Evolutionary conservation across 1,140 invertebrate species (phyloP), one percentile per base, ranked within the genome.

Genomic region (Tetramorium simillimum): DNA sequence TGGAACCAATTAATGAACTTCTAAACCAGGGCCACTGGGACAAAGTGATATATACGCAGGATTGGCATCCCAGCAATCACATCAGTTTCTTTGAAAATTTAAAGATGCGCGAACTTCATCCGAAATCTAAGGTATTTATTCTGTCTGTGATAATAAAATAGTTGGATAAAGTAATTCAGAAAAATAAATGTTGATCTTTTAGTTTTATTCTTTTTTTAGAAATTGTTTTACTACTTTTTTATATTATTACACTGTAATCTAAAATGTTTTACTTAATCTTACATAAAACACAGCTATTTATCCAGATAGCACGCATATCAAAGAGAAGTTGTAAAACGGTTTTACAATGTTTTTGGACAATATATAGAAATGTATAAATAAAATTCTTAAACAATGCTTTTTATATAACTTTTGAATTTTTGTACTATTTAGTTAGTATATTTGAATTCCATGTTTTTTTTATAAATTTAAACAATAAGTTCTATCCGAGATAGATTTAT

Each of bases 31-130:
- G 96, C 1, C 92, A 95, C 12, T 98, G 98, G 95, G 96, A 97
- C 88, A 95, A 96, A 60, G 96, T 98, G 16, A 96, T 97, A 85
- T 98, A 98, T 93, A 96, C 97, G 0, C 94, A 96, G 0, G 98
- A 98, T 92, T 98, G 97, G 97, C 98, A 98, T 96, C 97, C 98
- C 0, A 93, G 94, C 33, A 96, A 98, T 93, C 98, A 98, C 93
- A 96, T 98, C 43, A 98, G 97, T 1, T 98, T 98, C 93, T 96
- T 97, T 84, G 97, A 98, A 46, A 98, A 97, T 93, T 93, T 97
- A 18, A 88, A 93, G 21, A 87, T 93, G 21, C 92, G 96, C 28
- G 95, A 96, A 89, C 85, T 97, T 3, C 95, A 97, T 92, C 86
- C 90, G 0, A 76, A 93, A 70, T 93, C 93, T n/a, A 92, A 94